These are phyloP conservation scores for Equus przewalskii DNA, from an alignment of 2,113 vertebrate species.

Conservation along the genomic window DNA sequence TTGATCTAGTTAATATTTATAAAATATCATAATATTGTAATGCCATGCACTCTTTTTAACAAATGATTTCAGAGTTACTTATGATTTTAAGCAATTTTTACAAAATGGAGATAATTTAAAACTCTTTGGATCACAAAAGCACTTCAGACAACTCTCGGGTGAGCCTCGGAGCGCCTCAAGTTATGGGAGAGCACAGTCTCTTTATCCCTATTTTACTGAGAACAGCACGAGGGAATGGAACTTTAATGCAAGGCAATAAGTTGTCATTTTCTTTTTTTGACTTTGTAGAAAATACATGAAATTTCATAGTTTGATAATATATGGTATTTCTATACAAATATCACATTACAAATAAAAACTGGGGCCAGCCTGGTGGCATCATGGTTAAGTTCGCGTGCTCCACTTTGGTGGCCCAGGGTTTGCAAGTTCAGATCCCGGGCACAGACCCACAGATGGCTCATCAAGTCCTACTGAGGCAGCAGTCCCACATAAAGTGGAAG, in stretches of 20 bases:
- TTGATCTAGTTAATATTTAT: not conserved
- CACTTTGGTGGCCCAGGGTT: too few species aligned
- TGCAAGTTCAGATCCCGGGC: too few species aligned
- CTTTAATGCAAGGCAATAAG: not conserved
- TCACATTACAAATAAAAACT: not conserved
- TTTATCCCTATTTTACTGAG: not conserved
- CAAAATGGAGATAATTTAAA: not conserved
- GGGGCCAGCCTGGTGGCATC: too few species aligned
- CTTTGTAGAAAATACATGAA: not conserved
- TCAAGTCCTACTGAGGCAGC: too few species aligned
- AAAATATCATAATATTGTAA: not conserved
- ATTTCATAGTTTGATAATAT: not conserved
- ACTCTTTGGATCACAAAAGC: not conserved
- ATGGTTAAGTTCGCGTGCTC: too few species aligned
- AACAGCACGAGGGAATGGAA: not conserved
- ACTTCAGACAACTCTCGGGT: not conserved
- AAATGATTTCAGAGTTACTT: not conserved
- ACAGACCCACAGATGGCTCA: too few species aligned
- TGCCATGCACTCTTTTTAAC: not conserved
- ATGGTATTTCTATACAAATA: not conserved
- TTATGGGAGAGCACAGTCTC: accelerated
- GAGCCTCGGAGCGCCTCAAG: not conserved
- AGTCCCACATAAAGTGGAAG: too few species aligned
- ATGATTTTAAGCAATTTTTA: conserved; percentile 34
- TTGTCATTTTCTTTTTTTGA: not conserved